These are phyloP conservation scores for Chrysodeixis includens DNA, from an alignment of 2,888 invertebrate genomes.

Conservation along the genomic window DNA sequence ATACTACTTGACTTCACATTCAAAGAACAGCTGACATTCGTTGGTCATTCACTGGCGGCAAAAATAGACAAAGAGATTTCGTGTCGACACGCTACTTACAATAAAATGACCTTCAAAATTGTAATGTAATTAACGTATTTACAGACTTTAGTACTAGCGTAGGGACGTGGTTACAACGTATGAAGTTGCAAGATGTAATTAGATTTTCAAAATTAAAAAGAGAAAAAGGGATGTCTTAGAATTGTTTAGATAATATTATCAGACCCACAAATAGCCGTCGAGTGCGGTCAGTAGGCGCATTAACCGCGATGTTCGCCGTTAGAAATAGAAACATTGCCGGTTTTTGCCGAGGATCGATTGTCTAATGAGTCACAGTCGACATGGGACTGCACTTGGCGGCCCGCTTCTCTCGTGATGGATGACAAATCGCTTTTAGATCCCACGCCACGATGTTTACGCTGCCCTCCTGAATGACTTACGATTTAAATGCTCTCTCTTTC, in stretches of 20 bases:
- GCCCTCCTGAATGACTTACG: conserved; percentile 70
- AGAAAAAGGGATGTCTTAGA: not conserved
- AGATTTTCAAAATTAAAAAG: too few relatives aligned
- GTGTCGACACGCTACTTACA: not conserved
- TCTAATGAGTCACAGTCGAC: conserved; percentile 86
- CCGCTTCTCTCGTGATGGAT: conserved; percentile 80
- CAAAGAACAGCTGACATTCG: conserved; percentile 2
- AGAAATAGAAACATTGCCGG: conserved; percentile 62
- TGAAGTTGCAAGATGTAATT: not conserved
- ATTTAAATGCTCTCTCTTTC: conserved; percentile 67
- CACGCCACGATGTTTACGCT: conserved; percentile 71
- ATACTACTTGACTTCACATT: not conserved
- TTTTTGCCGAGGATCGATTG: conserved; percentile 79
- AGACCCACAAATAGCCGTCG: conserved; percentile 30
- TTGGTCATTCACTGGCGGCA: conserved; percentile 4
- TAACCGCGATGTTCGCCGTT: conserved; percentile 43
- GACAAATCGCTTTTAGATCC: conserved; percentile 83
- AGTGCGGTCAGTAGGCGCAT: conserved; percentile 49
- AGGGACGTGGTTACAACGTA: not conserved
- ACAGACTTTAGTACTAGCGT: not conserved
- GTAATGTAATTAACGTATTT: not conserved
- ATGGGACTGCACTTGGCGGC: conserved; percentile 85
- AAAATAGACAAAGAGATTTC: conserved; percentile 4
- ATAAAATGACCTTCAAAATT: not conserved
- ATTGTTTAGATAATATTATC: not conserved